Conservation (phyloP, 2,888 invertebrate species). For the Gerris lacustris region DNA sequence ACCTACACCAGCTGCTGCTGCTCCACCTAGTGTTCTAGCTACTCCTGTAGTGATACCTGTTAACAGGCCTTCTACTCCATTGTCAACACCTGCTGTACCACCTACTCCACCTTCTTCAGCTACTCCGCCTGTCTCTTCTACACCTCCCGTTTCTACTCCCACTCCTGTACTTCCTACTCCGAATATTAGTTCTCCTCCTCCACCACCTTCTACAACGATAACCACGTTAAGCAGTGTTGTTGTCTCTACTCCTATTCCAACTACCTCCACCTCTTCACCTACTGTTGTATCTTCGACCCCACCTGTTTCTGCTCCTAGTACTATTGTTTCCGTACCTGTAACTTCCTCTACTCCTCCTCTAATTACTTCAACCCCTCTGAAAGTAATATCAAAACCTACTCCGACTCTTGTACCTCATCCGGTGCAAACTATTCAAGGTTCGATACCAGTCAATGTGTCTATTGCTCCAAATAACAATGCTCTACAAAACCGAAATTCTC, state of each 20-base stretch:
- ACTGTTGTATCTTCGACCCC: neutral
- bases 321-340: neutral
- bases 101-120: conserved; percentile 21
- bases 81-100: conserved; percentile 17
- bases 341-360: neutral
- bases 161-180: neutral
- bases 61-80: conserved; percentile 7
- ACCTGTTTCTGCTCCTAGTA: neutral
- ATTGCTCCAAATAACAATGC: neutral
- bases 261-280: neutral
- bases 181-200: neutral
- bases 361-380: neutral
- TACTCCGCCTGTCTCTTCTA: conserved; percentile 21
- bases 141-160: conserved; percentile 18
- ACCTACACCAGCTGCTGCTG: conserved; percentile 22
- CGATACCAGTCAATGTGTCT: neutral
- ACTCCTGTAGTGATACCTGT: neutral
- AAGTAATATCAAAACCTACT: conserved; percentile 11
- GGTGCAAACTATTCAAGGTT: neutral
- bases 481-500: conserved; percentile 23
- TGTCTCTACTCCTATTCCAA: neutral
- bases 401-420: neutral
- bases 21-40: neutral
- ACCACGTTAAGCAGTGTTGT: neutral
- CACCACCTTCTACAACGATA: neutral